These are phyloP conservation scores for Euschistus heros DNA, from an alignment of 1,140 invertebrate species.

Conservation along the genomic window DNA sequence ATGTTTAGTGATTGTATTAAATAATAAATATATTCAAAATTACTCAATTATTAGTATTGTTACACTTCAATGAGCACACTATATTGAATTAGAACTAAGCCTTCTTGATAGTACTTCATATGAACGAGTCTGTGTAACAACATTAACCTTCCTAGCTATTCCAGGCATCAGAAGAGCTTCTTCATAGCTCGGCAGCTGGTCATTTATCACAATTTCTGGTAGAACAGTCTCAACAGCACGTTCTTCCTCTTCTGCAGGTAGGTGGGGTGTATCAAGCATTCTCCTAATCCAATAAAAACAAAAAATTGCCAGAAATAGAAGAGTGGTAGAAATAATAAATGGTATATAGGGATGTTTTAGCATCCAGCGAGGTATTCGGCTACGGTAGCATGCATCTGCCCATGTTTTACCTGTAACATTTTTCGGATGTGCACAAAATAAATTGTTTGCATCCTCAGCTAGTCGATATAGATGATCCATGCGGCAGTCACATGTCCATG, in stretches of 20 bases:
- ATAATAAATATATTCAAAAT: too few relatives aligned
- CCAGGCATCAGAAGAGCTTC: conserved; percentile 5
- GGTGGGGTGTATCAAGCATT: not conserved
- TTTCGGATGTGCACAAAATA: not conserved
- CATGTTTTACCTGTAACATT: not conserved
- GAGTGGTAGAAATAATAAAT: not conserved
- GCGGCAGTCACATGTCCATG: conserved; percentile 1
- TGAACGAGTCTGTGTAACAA: conserved; percentile 2
- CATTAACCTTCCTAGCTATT: not conserved
- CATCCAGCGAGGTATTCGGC: not conserved
- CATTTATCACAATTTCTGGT: not conserved
- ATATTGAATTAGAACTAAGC: conserved; percentile 11
- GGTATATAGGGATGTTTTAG: not conserved
- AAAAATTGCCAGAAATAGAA: not conserved
- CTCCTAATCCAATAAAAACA: conserved; percentile 2
- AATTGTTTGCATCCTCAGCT: not conserved
- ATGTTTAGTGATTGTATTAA: too few relatives aligned
- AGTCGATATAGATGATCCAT: not conserved
- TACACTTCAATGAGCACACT: too few relatives aligned
- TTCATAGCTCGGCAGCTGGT: conserved; percentile 4
- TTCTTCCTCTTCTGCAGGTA: not conserved
- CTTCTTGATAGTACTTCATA: conserved; percentile 10
- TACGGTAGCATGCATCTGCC: not conserved
- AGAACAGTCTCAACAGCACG: too few relatives aligned
- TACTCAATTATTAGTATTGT: too few relatives aligned